Evolutionary conservation across 2,113 vertebrate genomes (phyloP), one percentile per base, ranked within the genome.

Genomic region (Macrotis lagotis): DNA sequence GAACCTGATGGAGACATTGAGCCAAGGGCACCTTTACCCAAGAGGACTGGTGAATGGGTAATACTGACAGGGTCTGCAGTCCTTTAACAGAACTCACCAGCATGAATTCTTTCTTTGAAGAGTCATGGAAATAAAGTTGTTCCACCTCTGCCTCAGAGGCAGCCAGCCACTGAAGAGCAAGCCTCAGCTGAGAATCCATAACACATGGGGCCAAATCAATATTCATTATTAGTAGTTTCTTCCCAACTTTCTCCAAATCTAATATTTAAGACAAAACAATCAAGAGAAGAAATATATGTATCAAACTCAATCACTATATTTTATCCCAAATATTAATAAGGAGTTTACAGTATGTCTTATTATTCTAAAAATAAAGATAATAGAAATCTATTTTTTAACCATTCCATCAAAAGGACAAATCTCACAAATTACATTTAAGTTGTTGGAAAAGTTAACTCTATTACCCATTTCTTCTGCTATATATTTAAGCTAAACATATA

Each of bases 121-220:
- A 5, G 0, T 98, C 98, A 26, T 94, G 97, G 74, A 99, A 99
- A 96, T 98, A 98, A 96, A 99, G 98, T 59, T 99, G 98, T 28
- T 98, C 96, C 88, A 99, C 94, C 48, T 99, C 99, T 6, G 98
- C 98, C 96, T 99, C 99, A n/a, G 99, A 99, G 95, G 99, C 99
- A 2, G 99, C 98, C 3, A 99, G 98, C 99, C 99, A 99, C 97
- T 99, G 99, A 94, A 99, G 99, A 89, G 98, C 97, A 95, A 98
- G 98, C 98, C 99, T 98, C 95, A 99, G 98, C 95, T 99, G 99
- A 0, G 98, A 98, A 95, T 99, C 99, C 5, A 99, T 97, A 37
- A 98, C 53, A 6, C 96, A 98, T 16, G 98, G 98, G 44, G 98
- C 98, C 91, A 99, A 94, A 47, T 99, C 99, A 37, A 99, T 98